Conservation (phyloP, 2,113 vertebrate genomes). For the Rhizomys pruinosus region DNA sequence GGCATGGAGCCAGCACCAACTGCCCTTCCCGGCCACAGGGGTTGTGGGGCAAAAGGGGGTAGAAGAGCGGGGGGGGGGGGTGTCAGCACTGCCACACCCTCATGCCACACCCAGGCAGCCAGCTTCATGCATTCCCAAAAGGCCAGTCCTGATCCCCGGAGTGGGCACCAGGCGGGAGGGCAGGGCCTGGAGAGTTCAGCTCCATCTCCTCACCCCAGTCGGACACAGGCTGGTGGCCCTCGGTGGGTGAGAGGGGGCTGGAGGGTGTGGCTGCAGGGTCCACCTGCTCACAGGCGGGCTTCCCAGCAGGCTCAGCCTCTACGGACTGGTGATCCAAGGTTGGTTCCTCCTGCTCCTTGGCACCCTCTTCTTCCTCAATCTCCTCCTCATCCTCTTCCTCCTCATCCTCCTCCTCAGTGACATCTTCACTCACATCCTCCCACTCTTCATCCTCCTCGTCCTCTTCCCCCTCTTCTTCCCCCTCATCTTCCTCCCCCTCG, state of each 20-base stretch:
- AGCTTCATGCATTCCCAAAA: slow-evolving; percentile 69
- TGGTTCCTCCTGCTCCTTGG: slow-evolving; percentile 57
- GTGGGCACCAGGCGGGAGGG: background rate
- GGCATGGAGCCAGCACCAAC: background rate
- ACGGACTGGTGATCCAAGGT: background rate
- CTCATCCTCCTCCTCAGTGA: slow-evolving; percentile 74
- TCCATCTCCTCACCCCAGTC: slow-evolving; percentile 98
- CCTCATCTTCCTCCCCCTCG: slow-evolving; percentile 17
- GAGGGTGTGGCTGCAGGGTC: slow-evolving; percentile 60
- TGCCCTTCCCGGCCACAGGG: background rate
- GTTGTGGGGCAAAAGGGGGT: background rate
- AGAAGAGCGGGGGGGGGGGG: background rate
- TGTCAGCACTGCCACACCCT: background rate
- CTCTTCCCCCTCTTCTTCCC: slow-evolving; percentile 70
- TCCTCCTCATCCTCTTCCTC: slow-evolving; percentile 81
- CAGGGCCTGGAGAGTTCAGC: slow-evolving; percentile 86
- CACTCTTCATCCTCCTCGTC: slow-evolving; percentile 61
- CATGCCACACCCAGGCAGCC: slow-evolving; percentile 35
- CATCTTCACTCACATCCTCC: slow-evolving; percentile 86
- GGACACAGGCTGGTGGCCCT: slow-evolving; percentile 87
- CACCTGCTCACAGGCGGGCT: background rate
- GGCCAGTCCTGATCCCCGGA: slow-evolving; percentile 74
- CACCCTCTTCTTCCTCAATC: slow-evolving; percentile 51
- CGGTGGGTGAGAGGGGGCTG: slow-evolving; percentile 88
- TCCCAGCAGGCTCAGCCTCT: background rate